Percentiles rank a stretch among this genome's conserved stretches.
These are phyloP conservation scores for Drosophila virilis DNA, from an alignment of 1,140 invertebrate genomes.

Conservation along the genomic window DNA sequence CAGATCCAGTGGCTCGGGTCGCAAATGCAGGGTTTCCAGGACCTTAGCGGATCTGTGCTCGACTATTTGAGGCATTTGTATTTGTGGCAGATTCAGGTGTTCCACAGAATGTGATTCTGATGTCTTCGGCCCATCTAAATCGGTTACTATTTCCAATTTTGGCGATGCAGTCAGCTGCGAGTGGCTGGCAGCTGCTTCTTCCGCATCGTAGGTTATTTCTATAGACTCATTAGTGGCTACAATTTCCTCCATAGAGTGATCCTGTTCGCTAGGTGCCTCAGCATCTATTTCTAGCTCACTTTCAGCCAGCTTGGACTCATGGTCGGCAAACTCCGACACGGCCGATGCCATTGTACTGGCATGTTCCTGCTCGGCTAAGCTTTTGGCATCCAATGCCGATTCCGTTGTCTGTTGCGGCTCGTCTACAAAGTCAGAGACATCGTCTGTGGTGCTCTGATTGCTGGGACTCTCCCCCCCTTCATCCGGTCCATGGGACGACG, in stretches of 20 bases:
- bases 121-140: constrained; percentile 48
- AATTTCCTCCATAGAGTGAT: constrained; percentile 80
- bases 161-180: constrained; percentile 36
- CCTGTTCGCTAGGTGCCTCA: constrained; percentile 55
- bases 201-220: constrained; percentile 69
- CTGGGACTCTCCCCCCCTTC: constrained; percentile 49
- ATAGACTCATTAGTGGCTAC: constrained; percentile 74
- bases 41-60: constrained; percentile 46
- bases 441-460: constrained; percentile 77
- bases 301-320: constrained; percentile 19
- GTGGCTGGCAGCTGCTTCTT: constrained; percentile 39
- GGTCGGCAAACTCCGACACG: background rate
- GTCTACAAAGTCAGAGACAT: constrained; percentile 76
- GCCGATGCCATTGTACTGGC: background rate
- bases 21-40: constrained; percentile 43
- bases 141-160: constrained; percentile 47
- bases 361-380: background rate
- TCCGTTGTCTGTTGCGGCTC: constrained; percentile 45
- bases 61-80: constrained; percentile 44
- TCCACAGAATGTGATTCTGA: constrained; percentile 3
- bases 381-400: constrained; percentile 28
- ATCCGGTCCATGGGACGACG: constrained; percentile 1
- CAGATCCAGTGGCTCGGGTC: constrained; percentile 48
- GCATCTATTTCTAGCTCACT: constrained; percentile 27
- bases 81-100: constrained; percentile 33